Evolutionary conservation across 2,113 vertebrate species (phyloP).

Genomic region (Colinus virginianus): DNA sequence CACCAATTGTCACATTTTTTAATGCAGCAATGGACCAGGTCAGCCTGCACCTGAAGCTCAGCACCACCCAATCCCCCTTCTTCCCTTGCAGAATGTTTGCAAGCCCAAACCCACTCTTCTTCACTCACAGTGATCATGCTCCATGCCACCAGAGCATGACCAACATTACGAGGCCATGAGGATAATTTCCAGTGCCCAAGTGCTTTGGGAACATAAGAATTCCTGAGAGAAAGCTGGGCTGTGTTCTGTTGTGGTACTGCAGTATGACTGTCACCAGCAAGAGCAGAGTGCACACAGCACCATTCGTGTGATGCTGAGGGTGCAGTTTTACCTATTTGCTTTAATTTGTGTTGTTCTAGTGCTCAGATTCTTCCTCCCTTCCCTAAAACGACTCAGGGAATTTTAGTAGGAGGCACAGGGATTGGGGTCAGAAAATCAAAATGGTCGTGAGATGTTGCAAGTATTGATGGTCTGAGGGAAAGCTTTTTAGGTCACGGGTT

Average conservation of each 20-base stretch:
- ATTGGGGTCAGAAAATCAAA: neutral
- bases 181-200: neutral
- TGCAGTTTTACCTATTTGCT: neutral
- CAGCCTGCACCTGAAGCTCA: neutral
- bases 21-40: neutral
- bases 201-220: neutral
- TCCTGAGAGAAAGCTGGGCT: neutral
- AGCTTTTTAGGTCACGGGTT: neutral
- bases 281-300: neutral
- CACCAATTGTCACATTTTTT: slow-evolving; percentile 23
- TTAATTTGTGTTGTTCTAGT: neutral
- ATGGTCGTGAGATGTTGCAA: neutral
- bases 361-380: neutral
- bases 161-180: neutral
- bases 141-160: neutral
- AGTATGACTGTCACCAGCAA: neutral
- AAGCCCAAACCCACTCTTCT: neutral
- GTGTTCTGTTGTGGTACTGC: neutral
- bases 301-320: fast-evolving
- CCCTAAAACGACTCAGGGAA: neutral
- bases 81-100: fast-evolving
- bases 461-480: neutral
- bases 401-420: neutral
- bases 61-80: neutral
- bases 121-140: neutral